A percentile compares a stretch with the other conserved stretches of the same genome.
Evolutionary conservation across 1,140 invertebrate species (phyloP).

Genomic region (Bombus fervidus): DNA sequence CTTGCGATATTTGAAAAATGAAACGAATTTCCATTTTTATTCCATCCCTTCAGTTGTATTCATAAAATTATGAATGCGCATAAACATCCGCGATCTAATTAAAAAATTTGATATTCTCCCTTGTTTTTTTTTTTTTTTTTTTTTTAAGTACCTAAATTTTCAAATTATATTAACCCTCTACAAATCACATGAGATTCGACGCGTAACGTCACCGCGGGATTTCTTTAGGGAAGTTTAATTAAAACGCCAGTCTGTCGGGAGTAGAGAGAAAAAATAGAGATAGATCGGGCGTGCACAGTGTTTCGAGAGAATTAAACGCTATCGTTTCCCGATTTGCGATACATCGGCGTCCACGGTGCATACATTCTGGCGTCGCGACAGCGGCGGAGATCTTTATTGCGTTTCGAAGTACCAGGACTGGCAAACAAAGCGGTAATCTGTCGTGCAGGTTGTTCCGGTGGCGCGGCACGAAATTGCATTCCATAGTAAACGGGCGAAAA

Average conservation of each 20-base stretch:
- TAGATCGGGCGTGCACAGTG: neutral
- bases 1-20: too few species aligned
- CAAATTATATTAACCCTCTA: neutral
- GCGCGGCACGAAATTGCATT: constrained; percentile 70
- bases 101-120: too few species aligned
- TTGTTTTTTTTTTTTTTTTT: neutral
- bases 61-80: too few species aligned
- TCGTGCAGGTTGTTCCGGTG: constrained; percentile 62
- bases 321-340: constrained; percentile 41
- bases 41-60: too few species aligned
- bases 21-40: too few species aligned
- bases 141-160: neutral
- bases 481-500: constrained; percentile 71
- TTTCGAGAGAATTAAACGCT: constrained; percentile 45
- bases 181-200: neutral
- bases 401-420: constrained; percentile 65
- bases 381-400: constrained; percentile 66
- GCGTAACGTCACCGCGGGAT: neutral
- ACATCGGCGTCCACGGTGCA: constrained; percentile 4
- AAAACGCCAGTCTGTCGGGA: neutral
- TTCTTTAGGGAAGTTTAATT: constrained; percentile 30
- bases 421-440: constrained; percentile 71
- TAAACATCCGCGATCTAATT: too few species aligned
- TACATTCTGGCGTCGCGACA: constrained; percentile 8
- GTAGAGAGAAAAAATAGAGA: too few species aligned